These are phyloP conservation scores for Ophraella communa DNA, from an alignment of 2,888 invertebrate genomes.

Conservation along the genomic window DNA sequence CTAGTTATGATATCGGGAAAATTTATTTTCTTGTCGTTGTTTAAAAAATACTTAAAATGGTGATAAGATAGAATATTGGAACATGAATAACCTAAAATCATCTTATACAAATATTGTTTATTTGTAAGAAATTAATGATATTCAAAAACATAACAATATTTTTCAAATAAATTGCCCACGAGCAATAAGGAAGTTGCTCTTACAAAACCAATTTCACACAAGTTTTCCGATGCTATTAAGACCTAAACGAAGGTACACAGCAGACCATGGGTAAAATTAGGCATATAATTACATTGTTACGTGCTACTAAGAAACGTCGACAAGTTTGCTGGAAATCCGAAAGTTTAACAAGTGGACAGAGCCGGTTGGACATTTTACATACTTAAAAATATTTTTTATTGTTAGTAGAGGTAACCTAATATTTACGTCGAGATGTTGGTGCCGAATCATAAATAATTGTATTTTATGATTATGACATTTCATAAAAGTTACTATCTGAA, in stretches of 20 bases:
- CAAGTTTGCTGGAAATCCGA: conserved; percentile 6
- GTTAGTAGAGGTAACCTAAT: neutral
- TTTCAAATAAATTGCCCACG: neutral
- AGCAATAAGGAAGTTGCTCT: neutral
- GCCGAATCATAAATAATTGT: too few relatives aligned
- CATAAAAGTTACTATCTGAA: too few relatives aligned
- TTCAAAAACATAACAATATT: too few relatives aligned
- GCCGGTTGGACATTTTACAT: neutral
- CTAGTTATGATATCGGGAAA: too few relatives aligned
- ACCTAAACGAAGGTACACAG: conserved; percentile 9
- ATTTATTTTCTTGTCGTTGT: too few relatives aligned
- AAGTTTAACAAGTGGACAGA: neutral
- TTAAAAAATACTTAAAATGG: too few relatives aligned
- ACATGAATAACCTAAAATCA: too few relatives aligned
- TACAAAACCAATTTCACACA: conserved; percentile 1
- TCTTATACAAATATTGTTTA: too few relatives aligned
- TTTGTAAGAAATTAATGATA: too few relatives aligned
- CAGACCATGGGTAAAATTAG: conserved; percentile 13
- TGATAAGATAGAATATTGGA: too few relatives aligned
- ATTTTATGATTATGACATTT: too few relatives aligned
- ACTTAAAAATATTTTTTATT: neutral
- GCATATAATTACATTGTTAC: conserved; percentile 20
- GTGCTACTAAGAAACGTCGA: conserved; percentile 4
- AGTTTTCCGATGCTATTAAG: conserved; percentile 2
- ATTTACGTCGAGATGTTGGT: too few relatives aligned